Base-by-base conservation (phyloP, 2,888 invertebrate genomes). In the Lasioglossum leucozonium region DNA sequence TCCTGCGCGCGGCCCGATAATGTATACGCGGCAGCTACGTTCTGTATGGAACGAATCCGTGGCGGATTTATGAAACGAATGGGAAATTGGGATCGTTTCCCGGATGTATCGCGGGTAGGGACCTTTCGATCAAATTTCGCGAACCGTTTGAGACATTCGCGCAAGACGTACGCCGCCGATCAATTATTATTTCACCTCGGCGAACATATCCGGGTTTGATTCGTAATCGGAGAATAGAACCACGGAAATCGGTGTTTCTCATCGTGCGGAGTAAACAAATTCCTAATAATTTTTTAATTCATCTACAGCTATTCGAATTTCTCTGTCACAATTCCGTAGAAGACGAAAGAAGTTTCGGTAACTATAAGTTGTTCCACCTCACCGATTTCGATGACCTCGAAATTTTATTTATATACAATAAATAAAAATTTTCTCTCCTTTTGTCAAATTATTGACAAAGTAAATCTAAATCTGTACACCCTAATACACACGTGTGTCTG, bases 21-120 rank as follows among this genome's bases (percentile, higher is more conserved):
- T 89, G 81, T 86, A 88, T 89, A 89, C 79, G 85, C 79, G 65
- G 62, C 74, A 30, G 47, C 82, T 37, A 26, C 79, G 71, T 71
- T 72, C 81, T 58, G 40, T 51, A 79, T 82, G 72, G 85, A 88
- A 89, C 88, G 87, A 91, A 85, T 88, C 87, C 83, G 78, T 78
- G 87, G 80, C 74, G 88, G 84, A 90, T 90, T 90, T 90, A 90
- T 90, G 89, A 90, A 90, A 91, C 88, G 79, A 86, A 88, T 84
- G 84, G 84, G 85, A 86, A 79, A 88, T 89, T 83, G 62, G 40
- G 37, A 72, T 78, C 51, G 79, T 71, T 55, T 73, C 55, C 30
- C 18, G 42, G 69, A 74, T 71, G 55, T 77, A 77, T 81, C 73
- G 79, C 75, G 72, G n/a, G 22, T 26, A 22, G 40, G 40, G 8